Evolutionary conservation across 1,140 invertebrate genomes (phyloP).

Genomic region (Melanaphis sacchari): DNA sequence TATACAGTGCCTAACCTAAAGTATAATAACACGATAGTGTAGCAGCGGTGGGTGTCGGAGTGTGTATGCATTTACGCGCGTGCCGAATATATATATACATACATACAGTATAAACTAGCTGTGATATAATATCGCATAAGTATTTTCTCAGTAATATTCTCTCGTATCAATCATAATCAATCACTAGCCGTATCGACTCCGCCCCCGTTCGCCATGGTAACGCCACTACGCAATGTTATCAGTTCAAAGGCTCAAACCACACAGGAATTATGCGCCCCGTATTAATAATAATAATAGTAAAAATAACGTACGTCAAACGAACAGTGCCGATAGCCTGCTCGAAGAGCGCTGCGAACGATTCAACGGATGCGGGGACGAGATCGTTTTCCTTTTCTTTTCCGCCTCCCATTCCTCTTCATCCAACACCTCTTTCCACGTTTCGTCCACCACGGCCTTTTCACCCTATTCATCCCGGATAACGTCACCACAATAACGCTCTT

Average conservation of each 20-base stretch:
- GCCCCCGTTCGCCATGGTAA: conserved; percentile 40
- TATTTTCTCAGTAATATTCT: conserved; percentile 15
- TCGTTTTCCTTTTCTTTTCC: neutral
- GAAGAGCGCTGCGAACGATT: neutral
- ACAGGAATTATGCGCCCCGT: conserved; percentile 12
- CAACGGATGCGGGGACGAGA: neutral
- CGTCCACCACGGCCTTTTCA: too few species aligned
- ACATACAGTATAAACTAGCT: neutral
- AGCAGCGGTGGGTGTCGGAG: neutral
- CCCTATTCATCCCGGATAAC: neutral
- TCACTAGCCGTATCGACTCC: conserved; percentile 45
- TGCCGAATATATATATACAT: neutral
- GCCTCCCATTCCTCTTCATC: too few species aligned
- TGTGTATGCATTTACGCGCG: neutral
- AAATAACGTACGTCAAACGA: conserved; percentile 36
- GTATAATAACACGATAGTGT: neutral
- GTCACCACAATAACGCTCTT: neutral
- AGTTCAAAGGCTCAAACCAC: conserved; percentile 38
- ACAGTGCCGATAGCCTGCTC: neutral
- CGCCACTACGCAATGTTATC: conserved; percentile 44
- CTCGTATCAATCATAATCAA: conserved; percentile 57
- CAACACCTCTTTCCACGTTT: too few species aligned
- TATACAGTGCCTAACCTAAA: neutral
- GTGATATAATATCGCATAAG: conserved; percentile 35
- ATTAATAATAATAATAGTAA: conserved; percentile 48